Base-by-base conservation (phyloP, 2,888 invertebrate species). In the Drosophila pseudotalamancana region DNA sequence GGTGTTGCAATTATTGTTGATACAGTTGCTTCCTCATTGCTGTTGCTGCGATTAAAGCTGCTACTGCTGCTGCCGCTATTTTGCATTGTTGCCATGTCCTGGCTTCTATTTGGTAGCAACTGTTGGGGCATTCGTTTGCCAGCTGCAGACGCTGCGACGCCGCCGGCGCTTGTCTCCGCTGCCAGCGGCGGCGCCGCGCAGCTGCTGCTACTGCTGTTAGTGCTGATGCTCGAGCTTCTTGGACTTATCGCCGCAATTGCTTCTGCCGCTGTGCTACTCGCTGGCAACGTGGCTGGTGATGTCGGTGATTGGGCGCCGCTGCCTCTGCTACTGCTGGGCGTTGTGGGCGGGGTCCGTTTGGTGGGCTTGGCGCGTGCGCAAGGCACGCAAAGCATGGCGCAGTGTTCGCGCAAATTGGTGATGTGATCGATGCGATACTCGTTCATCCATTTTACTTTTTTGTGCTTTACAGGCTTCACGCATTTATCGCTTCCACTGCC, bases 351-450 rank as follows among this genome's bases (percentile, higher is more conserved):
- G n/a, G 69, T 62, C 9, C 74, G 84, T 56, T 85, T 82, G 37
- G 77, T 61, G 31, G 88, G 77, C 71, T 89, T 90, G 31, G 81
- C 56, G 23, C 89, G 88, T 6, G 90, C 90, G 72, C 91, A 91
- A 16, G 90, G 91, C 55, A 90, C 94, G 91, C 96, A 96, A 25
- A 95, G 92, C 90, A 94, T 94, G 34, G 89, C 86, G 50, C 88
- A 87, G 67, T 92, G 91, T 69, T 92, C 92, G 8, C 90, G 89
- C 63, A 91, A 53, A 49, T 91, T 90, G 23, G 91, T 91, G 29
- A 91, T 77, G 42, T 90, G 90, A 84, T 92, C 92, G 49, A 89
- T 83, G 42, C 90, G 88, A 82, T 91, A 91, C 51, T 91, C 91
- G 62, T 91, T 90, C 23, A 90, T 88, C 91, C 91, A 91, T 73